phyloP scores from a whole-genome alignment of 2,888 invertebrate species.

The Abscondita cerata region DNA sequence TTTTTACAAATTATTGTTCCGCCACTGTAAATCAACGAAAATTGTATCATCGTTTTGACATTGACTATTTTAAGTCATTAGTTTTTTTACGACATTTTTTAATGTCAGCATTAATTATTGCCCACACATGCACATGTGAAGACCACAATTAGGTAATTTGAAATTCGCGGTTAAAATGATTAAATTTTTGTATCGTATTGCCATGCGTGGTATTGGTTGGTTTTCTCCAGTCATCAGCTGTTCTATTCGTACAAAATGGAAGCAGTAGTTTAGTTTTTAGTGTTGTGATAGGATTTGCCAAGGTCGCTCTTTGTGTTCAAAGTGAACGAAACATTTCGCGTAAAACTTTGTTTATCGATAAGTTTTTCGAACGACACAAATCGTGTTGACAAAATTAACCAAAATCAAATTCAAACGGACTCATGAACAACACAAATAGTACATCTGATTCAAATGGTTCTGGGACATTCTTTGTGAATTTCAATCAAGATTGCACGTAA shows the following conservation, averaged over 20 bases:
- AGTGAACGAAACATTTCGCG: conserved; percentile 59
- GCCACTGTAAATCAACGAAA: neutral
- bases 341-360: conserved; percentile 57
- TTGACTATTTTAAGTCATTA: neutral
- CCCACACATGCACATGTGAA: neutral
- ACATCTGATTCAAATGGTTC: conserved; percentile 75
- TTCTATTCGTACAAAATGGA: conserved; percentile 52
- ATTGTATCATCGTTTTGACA: neutral
- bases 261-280: conserved; percentile 40
- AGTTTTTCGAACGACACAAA: conserved; percentile 43
- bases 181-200: conserved; percentile 9
- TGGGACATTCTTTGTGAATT: conserved; percentile 92
- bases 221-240: conserved; percentile 44
- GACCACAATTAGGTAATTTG: conserved; percentile 1
- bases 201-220: conserved; percentile 36
- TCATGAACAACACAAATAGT: conserved; percentile 85
- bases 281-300: conserved; percentile 53
- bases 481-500: conserved; percentile 98
- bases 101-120: neutral
- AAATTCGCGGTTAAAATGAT: conserved; percentile 22
- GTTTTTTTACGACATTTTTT: neutral
- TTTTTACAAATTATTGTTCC: neutral
- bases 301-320: conserved; percentile 73
- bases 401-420: conserved; percentile 60
- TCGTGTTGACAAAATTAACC: conserved; percentile 40